These are phyloP conservation scores for zebrafish (Danio rerio) DNA, from an alignment of 2,113 vertebrate species.

Conservation along the genomic window DNA sequence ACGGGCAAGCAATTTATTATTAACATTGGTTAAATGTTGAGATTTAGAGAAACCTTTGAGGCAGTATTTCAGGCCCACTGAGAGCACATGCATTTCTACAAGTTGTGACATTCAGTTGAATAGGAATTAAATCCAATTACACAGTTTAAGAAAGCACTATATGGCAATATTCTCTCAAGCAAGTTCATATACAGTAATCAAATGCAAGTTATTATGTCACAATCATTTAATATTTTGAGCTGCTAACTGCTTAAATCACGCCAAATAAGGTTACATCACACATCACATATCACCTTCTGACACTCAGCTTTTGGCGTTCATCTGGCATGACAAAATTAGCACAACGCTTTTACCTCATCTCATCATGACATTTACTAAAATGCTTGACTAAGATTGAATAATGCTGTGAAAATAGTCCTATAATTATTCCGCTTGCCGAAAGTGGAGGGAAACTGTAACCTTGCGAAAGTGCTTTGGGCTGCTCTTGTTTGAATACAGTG, in stretches of 20 bases:
- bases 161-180: not conserved
- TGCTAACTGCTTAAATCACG: not conserved
- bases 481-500: slow-evolving; percentile 32
- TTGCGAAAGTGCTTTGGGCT: slow-evolving; percentile 1
- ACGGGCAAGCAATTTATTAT: not conserved
- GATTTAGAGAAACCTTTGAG: not conserved
- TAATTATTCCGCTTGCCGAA: not conserved
- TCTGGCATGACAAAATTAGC: not conserved
- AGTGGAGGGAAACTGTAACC: slow-evolving; percentile 20
- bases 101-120: no score
- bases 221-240: not conserved
- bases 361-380: not conserved
- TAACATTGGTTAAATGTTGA: not conserved
- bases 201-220: not conserved
- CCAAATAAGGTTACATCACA: not conserved
- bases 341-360: not conserved
- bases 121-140: not conserved
- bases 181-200: not conserved
- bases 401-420: slow-evolving; percentile 19
- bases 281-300: not conserved
- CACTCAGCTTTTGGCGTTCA: not conserved
- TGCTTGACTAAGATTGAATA: not conserved
- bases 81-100: not conserved
- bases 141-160: not conserved
- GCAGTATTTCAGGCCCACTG: not conserved